Conservation (phyloP, 2,113 vertebrate species). For the Alectura lathami region DNA sequence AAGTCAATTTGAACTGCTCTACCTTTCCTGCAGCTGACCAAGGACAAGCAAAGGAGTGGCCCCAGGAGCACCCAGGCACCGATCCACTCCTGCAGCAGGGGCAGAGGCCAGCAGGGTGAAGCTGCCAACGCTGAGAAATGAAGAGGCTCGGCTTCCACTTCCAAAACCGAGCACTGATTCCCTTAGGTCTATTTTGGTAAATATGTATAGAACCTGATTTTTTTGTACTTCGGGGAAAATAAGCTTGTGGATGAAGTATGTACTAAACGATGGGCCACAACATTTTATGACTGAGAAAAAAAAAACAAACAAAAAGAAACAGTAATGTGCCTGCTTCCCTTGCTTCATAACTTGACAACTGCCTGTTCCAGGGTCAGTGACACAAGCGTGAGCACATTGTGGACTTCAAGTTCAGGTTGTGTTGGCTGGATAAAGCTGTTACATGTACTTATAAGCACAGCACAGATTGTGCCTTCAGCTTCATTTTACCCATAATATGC, state of each 20-base stretch:
- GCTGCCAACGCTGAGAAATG: not conserved
- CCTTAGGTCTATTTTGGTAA: not conserved
- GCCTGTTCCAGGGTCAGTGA: not conserved
- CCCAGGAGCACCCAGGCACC: not conserved
- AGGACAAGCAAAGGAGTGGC: not conserved
- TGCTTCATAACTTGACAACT: not conserved
- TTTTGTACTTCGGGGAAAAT: not conserved
- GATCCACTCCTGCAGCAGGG: not conserved
- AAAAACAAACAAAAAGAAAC: too few relatives aligned
- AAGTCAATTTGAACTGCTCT: not conserved
- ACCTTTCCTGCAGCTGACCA: not conserved
- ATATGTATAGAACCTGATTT: not conserved
- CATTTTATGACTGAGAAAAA: not conserved
- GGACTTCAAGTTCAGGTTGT: not conserved
- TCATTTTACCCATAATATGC: not conserved
- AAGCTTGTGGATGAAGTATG: not conserved
- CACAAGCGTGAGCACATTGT: not conserved
- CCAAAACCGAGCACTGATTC: rapidly evolving
- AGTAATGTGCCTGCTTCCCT: not conserved
- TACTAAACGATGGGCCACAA: not conserved
- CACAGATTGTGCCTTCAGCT: not conserved
- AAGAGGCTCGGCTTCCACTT: not conserved
- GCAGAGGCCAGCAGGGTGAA: not conserved
- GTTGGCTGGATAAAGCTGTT: not conserved
- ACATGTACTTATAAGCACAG: not conserved